These are phyloP conservation scores for Platyscapa corneri DNA, from an alignment of 1,140 invertebrate species.

Conservation along the genomic window DNA sequence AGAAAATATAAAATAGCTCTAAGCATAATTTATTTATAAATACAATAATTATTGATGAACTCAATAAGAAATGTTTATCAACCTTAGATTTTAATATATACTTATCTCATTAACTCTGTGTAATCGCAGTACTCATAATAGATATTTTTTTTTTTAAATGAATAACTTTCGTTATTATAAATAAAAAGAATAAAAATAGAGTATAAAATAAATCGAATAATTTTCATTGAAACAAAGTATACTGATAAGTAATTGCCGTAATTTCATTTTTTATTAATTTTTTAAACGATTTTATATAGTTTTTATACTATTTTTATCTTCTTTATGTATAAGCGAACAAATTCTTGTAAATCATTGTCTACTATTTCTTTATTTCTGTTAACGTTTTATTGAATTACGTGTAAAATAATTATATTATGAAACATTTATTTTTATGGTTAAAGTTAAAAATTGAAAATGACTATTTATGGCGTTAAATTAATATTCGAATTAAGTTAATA, in stretches of 20 bases:
- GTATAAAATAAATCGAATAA: background rate
- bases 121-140: slow-evolving; percentile 54
- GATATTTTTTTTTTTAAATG: slow-evolving; percentile 22
- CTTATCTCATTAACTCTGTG: slow-evolving; percentile 42
- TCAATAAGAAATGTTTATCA: slow-evolving; percentile 48
- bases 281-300: slow-evolving; percentile 54
- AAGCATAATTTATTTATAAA: slow-evolving; percentile 60
- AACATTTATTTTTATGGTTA: slow-evolving; percentile 25
- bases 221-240: slow-evolving; percentile 23
- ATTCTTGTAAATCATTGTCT: background rate
- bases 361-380: slow-evolving; percentile 17
- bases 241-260: background rate
- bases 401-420: slow-evolving; percentile 22
- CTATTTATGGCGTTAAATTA: slow-evolving; percentile 40
- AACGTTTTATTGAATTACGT: slow-evolving; percentile 24
- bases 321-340: slow-evolving; percentile 48
- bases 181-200: background rate
- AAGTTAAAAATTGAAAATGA: slow-evolving; percentile 16
- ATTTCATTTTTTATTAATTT: slow-evolving; percentile 31
- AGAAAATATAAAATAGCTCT: slow-evolving; percentile 55
- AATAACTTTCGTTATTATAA: slow-evolving; percentile 27
- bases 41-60: slow-evolving; percentile 67
- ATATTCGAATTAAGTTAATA: slow-evolving; percentile 26
- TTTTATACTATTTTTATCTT: slow-evolving; percentile 58
- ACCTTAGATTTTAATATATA: too few relatives aligned